These are phyloP conservation scores for Oscheius sp. DNA, from an alignment of 1,140 invertebrate genomes.

Conservation along the genomic window DNA sequence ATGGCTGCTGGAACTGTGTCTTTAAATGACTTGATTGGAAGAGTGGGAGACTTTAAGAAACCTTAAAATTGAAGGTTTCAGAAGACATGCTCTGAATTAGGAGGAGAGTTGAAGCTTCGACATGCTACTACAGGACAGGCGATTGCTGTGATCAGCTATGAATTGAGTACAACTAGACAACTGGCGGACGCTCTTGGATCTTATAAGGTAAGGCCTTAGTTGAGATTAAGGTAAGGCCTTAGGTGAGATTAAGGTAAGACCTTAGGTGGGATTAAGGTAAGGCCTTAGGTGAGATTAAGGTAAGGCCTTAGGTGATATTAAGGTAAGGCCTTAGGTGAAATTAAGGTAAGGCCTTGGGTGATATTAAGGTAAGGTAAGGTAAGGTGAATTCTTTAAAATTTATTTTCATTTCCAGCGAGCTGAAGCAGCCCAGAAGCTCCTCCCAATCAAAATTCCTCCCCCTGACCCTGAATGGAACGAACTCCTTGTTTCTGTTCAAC, in stretches of 20 bases:
- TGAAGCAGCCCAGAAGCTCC: constrained; percentile 15
- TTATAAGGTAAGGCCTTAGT: background rate
- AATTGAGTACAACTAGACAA: constrained; percentile 2
- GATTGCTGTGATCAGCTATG: constrained; percentile 6
- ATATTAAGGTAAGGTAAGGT: background rate
- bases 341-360: background rate
- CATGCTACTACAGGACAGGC: background rate
- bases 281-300: background rate
- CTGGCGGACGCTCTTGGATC: background rate
- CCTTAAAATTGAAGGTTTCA: background rate
- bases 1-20: constrained; percentile 26
- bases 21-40: constrained; percentile 10
- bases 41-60: background rate
- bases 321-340: background rate
- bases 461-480: background rate
- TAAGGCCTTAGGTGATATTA: background rate
- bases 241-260: background rate
- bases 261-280: background rate
- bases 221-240: background rate
- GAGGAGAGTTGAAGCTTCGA: background rate
- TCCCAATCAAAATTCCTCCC: constrained; percentile 6
- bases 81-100: background rate
- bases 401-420: constrained; percentile 22
- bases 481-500: background rate
- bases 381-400: background rate